Base-by-base conservation (phyloP, 2,888 invertebrate species). In the Ryuthela nishihirai region DNA sequence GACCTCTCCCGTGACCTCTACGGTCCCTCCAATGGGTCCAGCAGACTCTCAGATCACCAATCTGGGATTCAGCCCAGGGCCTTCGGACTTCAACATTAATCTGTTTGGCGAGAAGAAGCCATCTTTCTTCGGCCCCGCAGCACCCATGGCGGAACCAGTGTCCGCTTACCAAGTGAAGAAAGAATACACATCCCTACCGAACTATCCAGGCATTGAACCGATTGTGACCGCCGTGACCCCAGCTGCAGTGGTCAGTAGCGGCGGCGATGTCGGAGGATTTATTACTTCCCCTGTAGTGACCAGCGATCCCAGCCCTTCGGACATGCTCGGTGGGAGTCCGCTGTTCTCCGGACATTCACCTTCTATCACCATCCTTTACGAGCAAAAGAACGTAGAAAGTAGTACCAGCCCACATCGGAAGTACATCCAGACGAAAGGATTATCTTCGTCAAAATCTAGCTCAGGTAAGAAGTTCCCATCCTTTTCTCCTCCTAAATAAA, bases 81-180 rank as follows among this genome's bases (percentile, higher is more conserved):
- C 34, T 24, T 26, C 54, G 7, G 54, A 54, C 32, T 54, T 54
- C 32, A 48, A 38, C 1, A 42, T 59, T 7, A 26, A 25, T 17
- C 43, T 59, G 21, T 53, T 59, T n/a, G 58, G 53, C 26, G 58
- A 59, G 12, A 59, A 59, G 38, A 59, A 59, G 43, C n/a, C n/a
- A n/a, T 47, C 39, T 7, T 59, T 38, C 20, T 59, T 59, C 26
- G 58, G 53, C 12, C 58, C 58, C n/a, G 7, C 46, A 15, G 58
- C 58, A 1, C 58, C 58, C 4, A 59, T 59, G 58, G 58, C 58
- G n/a, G 58, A 59, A 12, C 58, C 58, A 9, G 58, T 59, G 9
- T 47, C 52, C 10, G 39, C 58, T 4, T 59, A 53, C 43, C 49
- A 46, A 17, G 35, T 59, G 12, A 59, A 59, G 41, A 59, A 59